Evolutionary conservation across 1,140 invertebrate species (phyloP), one percentile per base, ranked within the genome.

Genomic region (Diachasma alloeum): DNA sequence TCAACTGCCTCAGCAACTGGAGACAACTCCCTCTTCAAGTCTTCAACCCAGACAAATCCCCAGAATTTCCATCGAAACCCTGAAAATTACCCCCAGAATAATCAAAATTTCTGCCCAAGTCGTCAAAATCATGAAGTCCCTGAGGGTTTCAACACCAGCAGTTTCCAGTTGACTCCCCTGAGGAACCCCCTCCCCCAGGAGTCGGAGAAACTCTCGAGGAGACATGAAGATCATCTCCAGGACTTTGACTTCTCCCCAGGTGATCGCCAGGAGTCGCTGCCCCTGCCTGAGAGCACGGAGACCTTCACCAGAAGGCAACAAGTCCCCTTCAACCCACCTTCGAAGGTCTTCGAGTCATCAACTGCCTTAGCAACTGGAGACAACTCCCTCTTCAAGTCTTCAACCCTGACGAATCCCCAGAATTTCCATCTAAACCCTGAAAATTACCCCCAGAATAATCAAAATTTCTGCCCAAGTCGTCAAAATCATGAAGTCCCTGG

Each of bases 131-230:
- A 71, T 22, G 66, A 80, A 48, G 77, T 79, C 46, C 82, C 78
- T 0, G 75, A 76, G 37, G 66, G 42, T 39, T 48, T 82, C n/a
- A 46, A 83, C 59, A 75, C 77, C 4, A 79, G 75, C 53, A 24
- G 22, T 71, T 81, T 82, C 46, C 79, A 72, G 59, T 78, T 81
- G 44, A 83, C 80, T 24, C 78, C 79, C 17, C 1, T 81, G 26
- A 67, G 74, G 22, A 75, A 19, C 17, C 17, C n/a, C 15, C 9
- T 1, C 15, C 53, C 15, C 10, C 53, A 1, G 4, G 46, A 39
- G 0, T 48, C 37, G 17, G 69, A 67, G 56, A 56, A 68, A 46
- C 2, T 3, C 44, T 19, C 17, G 2, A 19, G 0, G n/a, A 53
- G 17, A 53, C n/a, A 6, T 22, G n/a, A 31, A 22, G 44, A 66